phyloP scores from a whole-genome alignment of 2,113 vertebrate species.

The Argyrosomus japonicus region DNA sequence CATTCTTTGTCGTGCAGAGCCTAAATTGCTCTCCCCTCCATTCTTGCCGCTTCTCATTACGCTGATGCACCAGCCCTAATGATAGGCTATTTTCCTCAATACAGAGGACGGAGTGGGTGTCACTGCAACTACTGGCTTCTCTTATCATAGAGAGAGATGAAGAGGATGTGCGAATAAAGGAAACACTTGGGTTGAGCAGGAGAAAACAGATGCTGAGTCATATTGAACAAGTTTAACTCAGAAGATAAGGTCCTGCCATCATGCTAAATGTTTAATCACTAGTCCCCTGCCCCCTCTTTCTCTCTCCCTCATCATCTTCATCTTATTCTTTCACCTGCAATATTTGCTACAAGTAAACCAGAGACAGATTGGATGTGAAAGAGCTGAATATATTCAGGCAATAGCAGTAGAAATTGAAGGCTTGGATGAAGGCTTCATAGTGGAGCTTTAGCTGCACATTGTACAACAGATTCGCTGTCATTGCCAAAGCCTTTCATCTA shows the following conservation, averaged over 20 bases:
- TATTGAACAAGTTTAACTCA: conserved; percentile 19
- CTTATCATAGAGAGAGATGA: conserved; percentile 25
- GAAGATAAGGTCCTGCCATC: conserved; percentile 8
- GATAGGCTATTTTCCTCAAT: conserved; percentile 52
- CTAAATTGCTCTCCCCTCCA: conserved; percentile 52
- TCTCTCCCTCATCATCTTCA: not conserved
- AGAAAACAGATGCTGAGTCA: conserved; percentile 32
- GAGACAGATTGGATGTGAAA: conserved; percentile 50
- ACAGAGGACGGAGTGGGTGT: conserved; percentile 41
- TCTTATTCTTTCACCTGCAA: conserved; percentile 21
- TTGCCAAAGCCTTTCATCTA: conserved; percentile 61
- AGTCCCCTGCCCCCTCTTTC: not conserved
- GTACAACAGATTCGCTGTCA: conserved; percentile 64
- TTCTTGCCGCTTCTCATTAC: conserved; percentile 66
- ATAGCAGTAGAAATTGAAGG: conserved; percentile 16
- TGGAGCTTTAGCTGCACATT: conserved; percentile 52
- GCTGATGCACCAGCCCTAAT: conserved; percentile 56
- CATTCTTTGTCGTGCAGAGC: conserved; percentile 47
- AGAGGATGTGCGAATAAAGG: conserved; percentile 1
- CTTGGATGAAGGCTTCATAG: conserved; percentile 45
- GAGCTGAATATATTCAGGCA: conserved; percentile 39
- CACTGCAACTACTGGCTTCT: conserved; percentile 5
- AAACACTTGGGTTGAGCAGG: not conserved
- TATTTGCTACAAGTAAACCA: conserved; percentile 16
- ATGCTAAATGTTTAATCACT: conserved; percentile 14